Evolutionary conservation across 2,888 invertebrate genomes (phyloP).

Genomic region (Sepioteuthis lessoniana): DNA sequence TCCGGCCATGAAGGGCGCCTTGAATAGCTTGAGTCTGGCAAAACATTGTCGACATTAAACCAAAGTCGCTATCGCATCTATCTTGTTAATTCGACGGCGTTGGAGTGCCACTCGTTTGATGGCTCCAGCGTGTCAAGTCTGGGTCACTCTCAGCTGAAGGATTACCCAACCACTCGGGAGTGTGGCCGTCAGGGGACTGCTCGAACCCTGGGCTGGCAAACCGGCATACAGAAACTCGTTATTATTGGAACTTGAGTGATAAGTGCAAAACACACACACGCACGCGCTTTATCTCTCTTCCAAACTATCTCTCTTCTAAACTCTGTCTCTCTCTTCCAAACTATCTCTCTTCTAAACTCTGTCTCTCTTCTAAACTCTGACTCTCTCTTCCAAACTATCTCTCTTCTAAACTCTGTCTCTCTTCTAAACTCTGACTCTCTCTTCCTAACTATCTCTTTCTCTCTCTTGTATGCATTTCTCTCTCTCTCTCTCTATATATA

Average conservation of each 20-base stretch:
- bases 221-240: neutral
- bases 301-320: too few species aligned
- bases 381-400: too few species aligned
- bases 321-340: too few species aligned
- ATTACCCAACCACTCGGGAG: neutral
- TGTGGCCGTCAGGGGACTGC: neutral
- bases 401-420: too few species aligned
- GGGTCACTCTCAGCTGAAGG: neutral
- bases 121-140: conserved; percentile 8
- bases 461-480: too few species aligned
- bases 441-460: too few species aligned
- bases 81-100: neutral
- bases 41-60: neutral
- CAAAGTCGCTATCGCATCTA: neutral
- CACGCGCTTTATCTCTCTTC: too few species aligned
- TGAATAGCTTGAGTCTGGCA: neutral
- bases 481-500: too few species aligned
- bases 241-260: neutral
- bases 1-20: conserved; percentile 25
- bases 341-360: too few species aligned
- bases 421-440: too few species aligned
- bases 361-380: too few species aligned
- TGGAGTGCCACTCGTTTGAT: neutral
- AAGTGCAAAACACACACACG: neutral
- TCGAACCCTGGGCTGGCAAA: neutral